Evolutionary conservation across 2,113 vertebrate species (phyloP), one percentile per base, ranked within the genome.

Genomic region (Misgurnus anguillicaudatus): DNA sequence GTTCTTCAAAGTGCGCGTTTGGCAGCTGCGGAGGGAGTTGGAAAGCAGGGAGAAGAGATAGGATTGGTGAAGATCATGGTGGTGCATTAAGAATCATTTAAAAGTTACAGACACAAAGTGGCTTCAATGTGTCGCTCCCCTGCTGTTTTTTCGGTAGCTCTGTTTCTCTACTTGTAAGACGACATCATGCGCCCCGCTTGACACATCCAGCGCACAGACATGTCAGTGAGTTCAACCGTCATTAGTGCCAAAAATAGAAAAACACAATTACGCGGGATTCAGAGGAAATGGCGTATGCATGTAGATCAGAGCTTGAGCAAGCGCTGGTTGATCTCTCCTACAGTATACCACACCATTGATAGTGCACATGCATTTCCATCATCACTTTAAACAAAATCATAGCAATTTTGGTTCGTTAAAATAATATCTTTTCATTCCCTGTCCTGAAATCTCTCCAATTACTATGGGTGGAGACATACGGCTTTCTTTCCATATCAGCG

Each of bases 191-290:
- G 24, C 62, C 62, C 78, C 67, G 66, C 78, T 74, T 45, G 16
- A 76, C 74, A 65, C 69, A 74, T 65, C 21, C 31, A 57, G 53
- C 53, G 19, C 7, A 19, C n/a, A 19, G 53, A 57, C 63, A 67
- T 5, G 47, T 11, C 48, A 77, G 61, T 11, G 31, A 53, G 51
- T 53, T 42, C 17, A 74, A 57, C 31, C 51, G 36, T 42, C 31
- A 75, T 19, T 53, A 17, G 2, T 8, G 19, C 45, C 55, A 16
- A 75, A 84, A 84, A 78, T 78, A 82, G 80, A 81, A 75, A 36
- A 48, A 48, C 3, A 24, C 62, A 74, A 68, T 75, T 62, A 80
- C 79, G 61, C 36, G 5, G 66, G 55, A 75, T 67, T 67, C 71
- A 11, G 13, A 75, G 39, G 71, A 71, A 60, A 48, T 14, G 57